Evolutionary conservation across 2,113 vertebrate genomes (phyloP), one percentile per base, ranked within the genome.

Genomic region (Pleuronectes platessa): DNA sequence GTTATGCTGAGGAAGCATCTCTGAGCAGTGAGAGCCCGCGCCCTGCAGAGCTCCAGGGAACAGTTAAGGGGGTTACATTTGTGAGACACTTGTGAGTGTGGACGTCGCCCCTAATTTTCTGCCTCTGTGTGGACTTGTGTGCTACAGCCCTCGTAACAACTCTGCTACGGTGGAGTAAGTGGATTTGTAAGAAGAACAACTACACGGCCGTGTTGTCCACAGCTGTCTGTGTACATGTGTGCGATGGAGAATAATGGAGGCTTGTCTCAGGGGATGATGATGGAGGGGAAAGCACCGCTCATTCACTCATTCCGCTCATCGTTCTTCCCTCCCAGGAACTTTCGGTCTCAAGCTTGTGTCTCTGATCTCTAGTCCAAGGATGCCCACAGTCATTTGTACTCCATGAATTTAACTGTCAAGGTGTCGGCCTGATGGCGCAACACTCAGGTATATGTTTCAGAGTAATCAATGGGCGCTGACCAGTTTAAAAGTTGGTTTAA

Each of bases 401-500:
- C 27, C 27, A 27, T 7, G 62, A 68, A 79, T 51, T 7, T 26
- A 42, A 42, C 64, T 61, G 23, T 59, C 23, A 14, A 11, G 9
- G 26, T 47, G 60, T 37, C 54, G 35, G 17, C 15, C 55, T 27
- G 0, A 5, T 27, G 4, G 27, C 4, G 27, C 27, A 27, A 5
- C 27, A 27, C 27, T 27, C 40, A 21, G 47, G 40, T 74, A 26
- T 13, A 65, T 27, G 37, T 69, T 40, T 26, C 42, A 26, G 54
- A 70, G 15, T 21, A 35, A 59, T 6, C 14, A 49, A 13, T 5
- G 13, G 45, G 45, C 40, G 71, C 12, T 23, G 0, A 68, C 55
- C 37, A 49, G 62, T 70, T 71, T 71, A 54, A 67, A 71, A 55
- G 58, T 13, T 35, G 55, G 66, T 56, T 68, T 20, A 64, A 62